Percentiles rank a stretch among this genome's conserved stretches.
These are phyloP conservation scores for Oreortyx pictus DNA, from an alignment of 2,797 vertebrate genomes.

Conservation along the genomic window DNA sequence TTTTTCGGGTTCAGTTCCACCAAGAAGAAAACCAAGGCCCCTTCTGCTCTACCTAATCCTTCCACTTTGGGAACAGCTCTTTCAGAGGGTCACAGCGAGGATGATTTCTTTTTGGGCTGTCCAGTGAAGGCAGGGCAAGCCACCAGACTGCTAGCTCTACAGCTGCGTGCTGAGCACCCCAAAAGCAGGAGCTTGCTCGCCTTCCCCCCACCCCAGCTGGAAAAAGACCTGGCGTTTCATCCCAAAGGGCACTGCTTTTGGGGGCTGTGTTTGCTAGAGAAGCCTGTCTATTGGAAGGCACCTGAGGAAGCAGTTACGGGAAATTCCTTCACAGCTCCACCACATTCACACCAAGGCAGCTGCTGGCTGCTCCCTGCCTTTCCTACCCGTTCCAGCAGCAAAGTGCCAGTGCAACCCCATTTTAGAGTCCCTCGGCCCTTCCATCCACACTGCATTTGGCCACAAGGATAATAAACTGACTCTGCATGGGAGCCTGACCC, in stretches of 20 bases:
- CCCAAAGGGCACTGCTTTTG: too few species aligned
- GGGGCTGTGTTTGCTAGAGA: background rate
- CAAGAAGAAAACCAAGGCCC: background rate
- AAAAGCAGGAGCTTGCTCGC: background rate
- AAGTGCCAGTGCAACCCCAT: background rate
- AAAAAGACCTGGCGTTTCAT: too few species aligned
- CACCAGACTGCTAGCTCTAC: background rate
- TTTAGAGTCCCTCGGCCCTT: background rate
- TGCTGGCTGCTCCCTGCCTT: background rate
- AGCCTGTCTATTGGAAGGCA: background rate
- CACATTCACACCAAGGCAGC: background rate
- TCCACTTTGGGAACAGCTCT: background rate
- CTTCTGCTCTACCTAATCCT: background rate
- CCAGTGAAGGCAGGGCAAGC: background rate
- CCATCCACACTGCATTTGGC: background rate
- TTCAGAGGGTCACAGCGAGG: rapidly evolving
- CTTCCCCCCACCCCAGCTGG: too few species aligned
- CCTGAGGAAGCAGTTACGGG: background rate
- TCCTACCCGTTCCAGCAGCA: background rate
- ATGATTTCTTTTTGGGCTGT: background rate
- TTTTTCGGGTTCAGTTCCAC: background rate
- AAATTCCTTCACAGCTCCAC: background rate
- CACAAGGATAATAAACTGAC: background rate
- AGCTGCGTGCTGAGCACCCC: background rate
- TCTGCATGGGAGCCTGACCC: background rate